Base-by-base conservation (phyloP, 1,140 invertebrate genomes). In the Chironomus striatipennis region DNA sequence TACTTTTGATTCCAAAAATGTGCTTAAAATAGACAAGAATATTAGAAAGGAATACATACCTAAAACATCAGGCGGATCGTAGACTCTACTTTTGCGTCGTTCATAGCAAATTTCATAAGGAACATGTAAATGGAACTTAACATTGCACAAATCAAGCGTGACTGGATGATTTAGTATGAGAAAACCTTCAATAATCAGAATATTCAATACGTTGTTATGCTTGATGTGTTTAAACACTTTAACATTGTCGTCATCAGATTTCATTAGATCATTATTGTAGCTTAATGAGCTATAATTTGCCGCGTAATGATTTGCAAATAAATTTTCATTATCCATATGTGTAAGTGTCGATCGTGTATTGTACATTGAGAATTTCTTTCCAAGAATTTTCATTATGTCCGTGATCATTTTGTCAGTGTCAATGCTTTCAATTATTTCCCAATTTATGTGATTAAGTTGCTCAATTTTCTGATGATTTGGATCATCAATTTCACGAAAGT, bases 151-250 rank as follows among this genome's bases (percentile, higher is more conserved):
- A 7, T 89, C 82, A 64, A 84, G 77, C 47, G 93, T 81, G 24
- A 87, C 85, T 64, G 86, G 85, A 78, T 89, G 88, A 80, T 91
- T 90, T 77, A 91, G 89, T 18, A 93, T 86, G 7, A 89, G 86
- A 80, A 93, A 92, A 0, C 92, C 92, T 78, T 94, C 93, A 0
- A 93, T 74, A 17, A 94, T 87, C 0, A 94, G 77, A 76, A 92
- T 81, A 76, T 83, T 86, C 43, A 84, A 84, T 42, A 83, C 82
- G 20, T 75, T 76, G 17, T 70, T 64, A 76, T 5, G 47, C 74
- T 10, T 34, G 20, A 6, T 81, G 79, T 0, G 77, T 76, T 12
- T 77, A 43, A 72, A 72, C 20, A n/a, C n/a, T n/a, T 74, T 74
- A 75, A 67, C 43, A 67, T 18, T 72, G 8, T 34, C 74, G 10